Percentiles rank a stretch among this genome's conserved stretches.
Evolutionary conservation across 1,140 invertebrate genomes (phyloP).

Genomic region (Drosophila persimilis): DNA sequence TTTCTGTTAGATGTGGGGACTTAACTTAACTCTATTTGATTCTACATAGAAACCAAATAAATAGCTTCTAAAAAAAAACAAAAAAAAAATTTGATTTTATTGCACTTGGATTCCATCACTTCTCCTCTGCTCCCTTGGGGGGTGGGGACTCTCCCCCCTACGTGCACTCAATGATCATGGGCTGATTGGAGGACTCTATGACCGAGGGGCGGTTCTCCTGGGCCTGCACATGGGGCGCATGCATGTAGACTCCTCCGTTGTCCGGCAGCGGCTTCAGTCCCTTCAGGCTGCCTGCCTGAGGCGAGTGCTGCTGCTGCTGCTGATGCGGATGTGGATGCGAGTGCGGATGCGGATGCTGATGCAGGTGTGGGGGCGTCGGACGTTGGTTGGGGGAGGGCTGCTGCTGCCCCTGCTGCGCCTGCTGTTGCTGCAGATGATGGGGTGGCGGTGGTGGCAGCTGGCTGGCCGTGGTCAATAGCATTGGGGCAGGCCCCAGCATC

Average conservation of each 20-base stretch:
- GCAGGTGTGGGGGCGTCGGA: slow-evolving; percentile 84
- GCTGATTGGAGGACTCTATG: slow-evolving; percentile 92
- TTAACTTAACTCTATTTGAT: slow-evolving; percentile 49
- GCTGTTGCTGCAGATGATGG: slow-evolving; percentile 79
- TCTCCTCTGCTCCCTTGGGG: slow-evolving; percentile 25
- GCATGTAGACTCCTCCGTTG: slow-evolving; percentile 74
- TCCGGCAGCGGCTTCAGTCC: slow-evolving; percentile 69
- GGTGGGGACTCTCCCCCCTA: slow-evolving; percentile 82
- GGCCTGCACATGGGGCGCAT: slow-evolving; percentile 82
- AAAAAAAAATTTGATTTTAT: slow-evolving; percentile 52
- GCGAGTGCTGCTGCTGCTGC: slow-evolving; percentile 57
- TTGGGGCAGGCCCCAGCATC: slow-evolving; percentile 43
- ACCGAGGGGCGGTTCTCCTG: slow-evolving; percentile 90
- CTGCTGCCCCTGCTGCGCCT: slow-evolving; percentile 57
- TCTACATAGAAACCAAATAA: slow-evolving; percentile 35
- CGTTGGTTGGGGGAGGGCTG: slow-evolving; percentile 82
- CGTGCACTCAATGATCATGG: slow-evolving; percentile 94
- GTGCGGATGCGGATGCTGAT: slow-evolving; percentile 83
- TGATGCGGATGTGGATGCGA: slow-evolving; percentile 76
- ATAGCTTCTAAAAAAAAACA: too few relatives aligned
- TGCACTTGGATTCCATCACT: slow-evolving; percentile 73
- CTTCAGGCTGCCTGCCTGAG: slow-evolving; percentile 31
- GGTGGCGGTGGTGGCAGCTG: slow-evolving; percentile 86
- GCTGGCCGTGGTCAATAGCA: slow-evolving; percentile 77
- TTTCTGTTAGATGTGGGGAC: not conserved